Evolutionary conservation across 2,888 invertebrate species (phyloP), one percentile per base, ranked within the genome.

Genomic region (Amphipyra berbera): DNA sequence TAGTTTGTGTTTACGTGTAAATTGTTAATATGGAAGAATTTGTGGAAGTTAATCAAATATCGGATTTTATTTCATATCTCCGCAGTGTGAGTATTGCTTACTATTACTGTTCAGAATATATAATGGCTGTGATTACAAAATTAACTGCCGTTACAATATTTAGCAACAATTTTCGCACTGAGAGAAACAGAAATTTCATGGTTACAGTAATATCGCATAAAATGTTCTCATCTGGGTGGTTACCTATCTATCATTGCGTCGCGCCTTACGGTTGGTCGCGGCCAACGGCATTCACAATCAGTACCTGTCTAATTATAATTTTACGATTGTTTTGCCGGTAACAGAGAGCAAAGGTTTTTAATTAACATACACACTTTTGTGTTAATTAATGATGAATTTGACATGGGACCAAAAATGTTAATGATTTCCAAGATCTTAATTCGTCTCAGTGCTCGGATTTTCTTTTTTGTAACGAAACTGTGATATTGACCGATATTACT

Each of bases 1-100:
- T 54, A 47, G 45, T 57, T 61, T 61, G 61, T 78, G 72, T 63
- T 61, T 61, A 65, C 72, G 59, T 59, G 57, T 57, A 56, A 76
- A 67, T 64, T 67, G 40, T 57, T 55, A 76, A 55, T 47, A 95
- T 96, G 91, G 96, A 96, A 87, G 96, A 95, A 81, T 96, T 96
- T 85, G 95, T 96, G 58, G 96, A 96, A 94, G 96, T 96, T 15
- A 96, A 97, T 88, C 96, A 97, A 93, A 96, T 97, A 82, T 97
- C 97, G 65, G 97, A 97, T 82, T 96, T 97, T 86, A 95, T 97
- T 92, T 96, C 97, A n/a, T 97, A 97, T 90, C 90, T 98, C 58
- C 95, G 96, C 85, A 97, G 97, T 90, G 98, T 98, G 95, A 97
- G 97, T 96, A 77, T 63, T 50, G 45, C 45, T 50, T 50, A 46